Evolutionary conservation across 2,797 vertebrate species (phyloP), one percentile per base, ranked within the genome.

Genomic region (Chanos chanos): DNA sequence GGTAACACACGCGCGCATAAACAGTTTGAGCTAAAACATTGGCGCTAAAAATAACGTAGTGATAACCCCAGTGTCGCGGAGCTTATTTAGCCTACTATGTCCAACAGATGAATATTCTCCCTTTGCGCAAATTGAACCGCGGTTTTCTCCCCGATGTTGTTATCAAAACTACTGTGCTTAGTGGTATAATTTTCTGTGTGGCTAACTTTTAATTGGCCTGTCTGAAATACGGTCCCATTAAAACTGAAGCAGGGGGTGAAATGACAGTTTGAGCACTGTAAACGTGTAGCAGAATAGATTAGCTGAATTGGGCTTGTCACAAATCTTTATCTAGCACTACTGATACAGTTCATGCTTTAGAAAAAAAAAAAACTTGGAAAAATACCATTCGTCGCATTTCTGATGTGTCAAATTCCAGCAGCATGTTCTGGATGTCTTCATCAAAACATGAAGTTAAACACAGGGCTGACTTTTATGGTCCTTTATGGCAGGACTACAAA

Each of bases 231-330:
- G 9, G 25, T 1, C 21, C n/a, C 50, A 22, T 43, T 52, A 21
- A 53, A 13, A 22, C 25, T 43, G 19, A 43, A 13, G 33, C 27
- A 15, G 19, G 28, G 25, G 56, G 18, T 55, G 68, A 40, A 43
- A 15, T n/a, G 16, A 18, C 28, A 25, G 15, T 30, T 19, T 41
- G n/a, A 28, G 15, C 27, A 13, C n/a, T 15, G 1, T n/a, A 10
- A 30, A 7, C 19, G 1, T 31, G 10, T 4, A 47, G 27, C 15
- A 19, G 13, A 18, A 10, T 7, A 15, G 25, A 27, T 13, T 7
- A 30, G 27, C 13, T 24, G 25, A 22, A n/a, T 28, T 16, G 9
- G 3, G 3, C 39, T n/a, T n/a, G n/a, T n/a, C n/a, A n/a, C n/a
- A n/a, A n/a, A n/a, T n/a, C n/a, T n/a, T n/a, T n/a, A n/a, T n/a